A percentile compares a stretch with the other conserved stretches of the same genome.
These are phyloP conservation scores for Tortrix viridana DNA, from an alignment of 2,888 invertebrate genomes.

Conservation along the genomic window DNA sequence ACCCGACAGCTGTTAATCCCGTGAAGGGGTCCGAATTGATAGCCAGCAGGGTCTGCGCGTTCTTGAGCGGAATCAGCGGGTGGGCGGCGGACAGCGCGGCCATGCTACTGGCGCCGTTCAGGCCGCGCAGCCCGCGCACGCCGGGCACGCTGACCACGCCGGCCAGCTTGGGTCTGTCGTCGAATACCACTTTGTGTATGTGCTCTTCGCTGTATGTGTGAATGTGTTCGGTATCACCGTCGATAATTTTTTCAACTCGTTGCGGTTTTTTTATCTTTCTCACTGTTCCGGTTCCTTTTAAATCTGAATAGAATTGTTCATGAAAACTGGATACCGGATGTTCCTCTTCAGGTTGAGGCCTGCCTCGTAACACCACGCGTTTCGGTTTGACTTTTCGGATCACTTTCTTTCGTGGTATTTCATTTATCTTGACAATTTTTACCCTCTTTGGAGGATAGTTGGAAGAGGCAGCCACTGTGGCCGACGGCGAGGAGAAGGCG, in stretches of 20 bases:
- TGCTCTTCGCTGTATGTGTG: slow-evolving; percentile 82
- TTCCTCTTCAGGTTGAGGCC: slow-evolving; percentile 66
- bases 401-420: slow-evolving; percentile 65
- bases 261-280: slow-evolving; percentile 76
- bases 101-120: slow-evolving; percentile 61
- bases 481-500: slow-evolving; percentile 55
- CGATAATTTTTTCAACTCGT: slow-evolving; percentile 79
- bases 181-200: slow-evolving; percentile 74
- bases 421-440: slow-evolving; percentile 71
- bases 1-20: slow-evolving; percentile 59
- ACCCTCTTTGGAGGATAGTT: slow-evolving; percentile 64
- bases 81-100: slow-evolving; percentile 56
- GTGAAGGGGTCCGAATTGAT: slow-evolving; percentile 58
- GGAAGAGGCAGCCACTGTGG: slow-evolving; percentile 46
- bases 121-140: slow-evolving; percentile 19
- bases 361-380: slow-evolving; percentile 58
- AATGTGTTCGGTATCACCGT: slow-evolving; percentile 80
- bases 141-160: slow-evolving; percentile 49
- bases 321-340: slow-evolving; percentile 74
- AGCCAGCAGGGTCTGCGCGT: slow-evolving; percentile 58
- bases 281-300: slow-evolving; percentile 74
- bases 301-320: slow-evolving; percentile 79
- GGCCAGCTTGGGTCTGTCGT: slow-evolving; percentile 58
- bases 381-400: slow-evolving; percentile 69
- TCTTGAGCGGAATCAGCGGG: slow-evolving; percentile 62